Evolutionary conservation across 2,113 vertebrate species (phyloP).

Genomic region (Vombatus ursinus): DNA sequence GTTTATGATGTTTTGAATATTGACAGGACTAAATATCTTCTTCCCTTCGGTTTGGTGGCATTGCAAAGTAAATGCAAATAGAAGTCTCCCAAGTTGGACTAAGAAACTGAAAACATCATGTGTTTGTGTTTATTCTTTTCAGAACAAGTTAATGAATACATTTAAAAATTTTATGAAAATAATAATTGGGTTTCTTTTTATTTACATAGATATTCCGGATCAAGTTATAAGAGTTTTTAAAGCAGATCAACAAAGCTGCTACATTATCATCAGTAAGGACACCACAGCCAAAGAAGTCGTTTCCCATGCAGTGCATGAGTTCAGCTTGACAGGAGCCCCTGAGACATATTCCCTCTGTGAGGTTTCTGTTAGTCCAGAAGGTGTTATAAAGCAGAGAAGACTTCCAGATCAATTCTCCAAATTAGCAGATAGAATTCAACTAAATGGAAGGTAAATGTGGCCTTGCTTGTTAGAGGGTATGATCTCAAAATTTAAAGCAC

Average conservation of each 20-base stretch:
- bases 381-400: slow-evolving; percentile 95
- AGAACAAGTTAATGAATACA: slow-evolving; percentile 31
- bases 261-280: slow-evolving; percentile 98
- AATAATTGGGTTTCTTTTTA: neutral
- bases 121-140: slow-evolving; percentile 40
- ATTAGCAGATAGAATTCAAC: slow-evolving; percentile 96
- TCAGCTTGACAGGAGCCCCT: slow-evolving; percentile 87
- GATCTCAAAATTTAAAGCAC: neutral
- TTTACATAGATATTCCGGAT: slow-evolving; percentile 92
- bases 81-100: slow-evolving; percentile 6
- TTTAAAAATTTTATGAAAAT: slow-evolving; percentile 45
- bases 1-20: slow-evolving; percentile 43
- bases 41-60: slow-evolving; percentile 4
- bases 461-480: neutral
- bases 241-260: slow-evolving; percentile 97
- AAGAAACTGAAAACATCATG: slow-evolving; percentile 12
- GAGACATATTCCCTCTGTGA: slow-evolving; percentile 96
- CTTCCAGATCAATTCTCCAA: slow-evolving; percentile 97
- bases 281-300: slow-evolving; percentile 98
- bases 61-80: neutral
- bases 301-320: slow-evolving; percentile 92
- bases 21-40: slow-evolving; percentile 16
- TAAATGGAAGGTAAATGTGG: slow-evolving; percentile 92
- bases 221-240: slow-evolving; percentile 98
- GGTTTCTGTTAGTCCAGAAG: slow-evolving; percentile 95